A percentile compares a stretch with the other conserved stretches of the same genome.
Evolutionary conservation across 2,888 invertebrate genomes (phyloP).

Genomic region (Chouioia cunea): DNA sequence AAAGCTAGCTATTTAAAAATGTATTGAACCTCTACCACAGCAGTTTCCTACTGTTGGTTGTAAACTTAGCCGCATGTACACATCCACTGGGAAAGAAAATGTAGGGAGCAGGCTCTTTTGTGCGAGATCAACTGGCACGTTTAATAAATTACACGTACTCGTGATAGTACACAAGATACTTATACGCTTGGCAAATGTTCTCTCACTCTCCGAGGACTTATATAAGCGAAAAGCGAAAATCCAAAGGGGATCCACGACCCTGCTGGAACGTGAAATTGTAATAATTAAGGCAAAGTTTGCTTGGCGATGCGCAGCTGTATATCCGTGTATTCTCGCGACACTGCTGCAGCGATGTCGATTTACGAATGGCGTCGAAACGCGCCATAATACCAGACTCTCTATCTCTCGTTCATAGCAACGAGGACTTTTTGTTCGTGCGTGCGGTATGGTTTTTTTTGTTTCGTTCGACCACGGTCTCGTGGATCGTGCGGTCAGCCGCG

Average conservation of each 20-base stretch:
- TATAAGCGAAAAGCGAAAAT: constrained; percentile 35
- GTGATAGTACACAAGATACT: background rate
- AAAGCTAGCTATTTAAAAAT: constrained; percentile 65
- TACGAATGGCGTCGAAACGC: constrained; percentile 42
- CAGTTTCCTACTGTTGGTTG: constrained; percentile 34
- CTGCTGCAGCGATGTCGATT: constrained; percentile 44
- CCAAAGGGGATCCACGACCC: constrained; percentile 22
- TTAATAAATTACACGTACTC: constrained; percentile 39
- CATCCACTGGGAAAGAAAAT: constrained; percentile 14
- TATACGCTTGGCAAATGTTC: background rate
- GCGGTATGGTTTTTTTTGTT: constrained; percentile 43
- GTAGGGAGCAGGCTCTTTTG: background rate
- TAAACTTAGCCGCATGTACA: constrained; percentile 33
- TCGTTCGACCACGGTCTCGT: constrained; percentile 28
- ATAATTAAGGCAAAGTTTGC: constrained; percentile 54
- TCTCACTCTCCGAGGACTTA: constrained; percentile 10
- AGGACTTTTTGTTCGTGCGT: constrained; percentile 36
- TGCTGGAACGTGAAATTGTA: constrained; percentile 52
- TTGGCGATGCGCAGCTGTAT: constrained; percentile 48
- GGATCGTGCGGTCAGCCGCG: constrained; percentile 31
- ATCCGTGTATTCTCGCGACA: constrained; percentile 13
- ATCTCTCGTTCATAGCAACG: background rate
- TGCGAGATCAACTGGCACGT: background rate
- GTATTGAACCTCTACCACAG: constrained; percentile 64
- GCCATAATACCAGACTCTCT: constrained; percentile 38